phyloP scores from a whole-genome alignment of 2,113 vertebrate genomes.

The Cyprinodon variegatus region DNA sequence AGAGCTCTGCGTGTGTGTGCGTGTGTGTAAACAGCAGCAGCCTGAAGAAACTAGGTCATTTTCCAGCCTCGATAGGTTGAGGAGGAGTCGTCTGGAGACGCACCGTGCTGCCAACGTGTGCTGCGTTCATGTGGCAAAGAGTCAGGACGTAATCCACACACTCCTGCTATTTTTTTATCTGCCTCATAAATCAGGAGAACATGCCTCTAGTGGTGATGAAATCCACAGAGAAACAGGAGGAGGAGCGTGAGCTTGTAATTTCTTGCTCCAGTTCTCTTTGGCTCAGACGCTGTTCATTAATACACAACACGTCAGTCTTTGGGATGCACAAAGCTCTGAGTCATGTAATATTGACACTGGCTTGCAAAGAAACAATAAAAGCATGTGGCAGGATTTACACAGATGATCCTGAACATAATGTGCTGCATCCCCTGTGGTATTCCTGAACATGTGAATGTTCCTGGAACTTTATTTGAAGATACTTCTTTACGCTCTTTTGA shows the following conservation, averaged over 20 bases:
- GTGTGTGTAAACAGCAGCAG: conserved; percentile 66
- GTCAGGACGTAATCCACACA: conserved; percentile 40
- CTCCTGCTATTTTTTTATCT: conserved; percentile 43
- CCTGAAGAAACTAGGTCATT: conserved; percentile 69
- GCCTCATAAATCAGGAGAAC: conserved; percentile 41
- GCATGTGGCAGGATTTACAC: conserved; percentile 12
- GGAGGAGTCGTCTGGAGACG: conserved; percentile 45
- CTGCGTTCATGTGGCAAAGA: conserved; percentile 46
- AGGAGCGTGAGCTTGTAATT: conserved; percentile 39
- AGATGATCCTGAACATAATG: conserved; percentile 18
- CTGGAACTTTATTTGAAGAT: background rate
- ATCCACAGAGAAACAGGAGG: conserved; percentile 29
- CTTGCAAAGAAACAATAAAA: conserved; percentile 20
- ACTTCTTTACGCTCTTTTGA: background rate
- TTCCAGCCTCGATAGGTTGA: conserved; percentile 54
- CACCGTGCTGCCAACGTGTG: conserved; percentile 27
- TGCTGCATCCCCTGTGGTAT: conserved; percentile 22
- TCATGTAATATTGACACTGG: conserved; percentile 45
- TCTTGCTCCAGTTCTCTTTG: conserved; percentile 56
- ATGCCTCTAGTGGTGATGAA: conserved; percentile 50
- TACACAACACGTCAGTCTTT: conserved; percentile 27
- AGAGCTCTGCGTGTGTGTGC: conserved; percentile 44
- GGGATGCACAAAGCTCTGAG: conserved; percentile 22
- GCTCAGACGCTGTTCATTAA: conserved; percentile 55
- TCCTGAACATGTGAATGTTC: conserved; percentile 5